Conservation (phyloP, 2,888 invertebrate species). For the Apodemia mormo region DNA sequence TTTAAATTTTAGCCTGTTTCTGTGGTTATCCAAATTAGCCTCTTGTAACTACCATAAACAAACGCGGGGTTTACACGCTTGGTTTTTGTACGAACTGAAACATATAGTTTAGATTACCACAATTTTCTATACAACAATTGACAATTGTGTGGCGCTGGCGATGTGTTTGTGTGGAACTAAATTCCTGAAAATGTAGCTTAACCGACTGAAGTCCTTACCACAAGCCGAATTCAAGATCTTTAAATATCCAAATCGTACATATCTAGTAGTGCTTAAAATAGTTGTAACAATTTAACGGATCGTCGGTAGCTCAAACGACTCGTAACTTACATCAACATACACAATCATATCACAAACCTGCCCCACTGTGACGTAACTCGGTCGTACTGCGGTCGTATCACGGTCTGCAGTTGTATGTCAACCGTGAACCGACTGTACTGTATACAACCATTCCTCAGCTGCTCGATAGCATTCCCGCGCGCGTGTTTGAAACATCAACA, state of each 20-base stretch:
- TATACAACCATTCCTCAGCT: background rate
- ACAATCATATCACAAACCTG: constrained; percentile 10
- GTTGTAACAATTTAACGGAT: background rate
- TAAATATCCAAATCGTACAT: background rate
- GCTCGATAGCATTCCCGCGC: constrained; percentile 11
- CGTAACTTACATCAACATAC: constrained; percentile 13
- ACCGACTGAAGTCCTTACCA: background rate
- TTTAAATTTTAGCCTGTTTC: too few relatives aligned
- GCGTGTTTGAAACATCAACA: background rate
- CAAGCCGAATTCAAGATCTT: background rate
- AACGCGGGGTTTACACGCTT: too few relatives aligned
- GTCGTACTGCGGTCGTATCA: constrained; percentile 1
- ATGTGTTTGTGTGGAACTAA: too few relatives aligned
- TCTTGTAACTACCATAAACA: too few relatives aligned
- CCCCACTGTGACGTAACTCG: background rate
- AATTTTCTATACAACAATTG: too few relatives aligned
- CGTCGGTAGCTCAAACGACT: background rate
- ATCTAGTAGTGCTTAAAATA: background rate
- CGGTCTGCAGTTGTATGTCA: constrained; percentile 7
- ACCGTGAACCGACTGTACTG: constrained; percentile 3
- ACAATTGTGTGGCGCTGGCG: too few relatives aligned
- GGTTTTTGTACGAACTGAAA: too few relatives aligned
- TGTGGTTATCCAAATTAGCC: too few relatives aligned
- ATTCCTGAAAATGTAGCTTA: background rate
- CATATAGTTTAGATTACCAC: too few relatives aligned